phyloP scores from a whole-genome alignment of 2,113 vertebrate species.

The Alethe diademata region DNA sequence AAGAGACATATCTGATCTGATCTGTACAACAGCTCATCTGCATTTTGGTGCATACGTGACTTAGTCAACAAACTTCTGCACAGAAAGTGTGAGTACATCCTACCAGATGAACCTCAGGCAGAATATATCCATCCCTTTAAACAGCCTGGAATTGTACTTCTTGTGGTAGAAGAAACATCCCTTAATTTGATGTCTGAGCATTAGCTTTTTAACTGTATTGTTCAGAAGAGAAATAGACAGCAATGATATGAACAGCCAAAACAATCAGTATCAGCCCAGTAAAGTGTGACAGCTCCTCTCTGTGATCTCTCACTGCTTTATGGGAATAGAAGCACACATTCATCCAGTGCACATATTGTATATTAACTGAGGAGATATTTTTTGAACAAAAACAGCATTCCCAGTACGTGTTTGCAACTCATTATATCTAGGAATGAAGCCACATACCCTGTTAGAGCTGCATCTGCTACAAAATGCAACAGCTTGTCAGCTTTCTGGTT shows the following conservation, averaged over 20 bases:
- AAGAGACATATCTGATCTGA: not conserved
- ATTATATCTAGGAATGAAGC: conserved; percentile 43
- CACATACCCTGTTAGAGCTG: conserved; percentile 33
- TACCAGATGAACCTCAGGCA: not conserved
- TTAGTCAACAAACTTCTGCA: not conserved
- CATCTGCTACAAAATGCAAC: conserved; percentile 53
- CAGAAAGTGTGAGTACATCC: not conserved
- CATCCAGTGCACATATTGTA: conserved; percentile 35
- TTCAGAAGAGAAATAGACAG: not conserved
- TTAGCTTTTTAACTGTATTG: not conserved
- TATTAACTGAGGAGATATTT: conserved; percentile 41
- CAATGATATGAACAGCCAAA: not conserved
- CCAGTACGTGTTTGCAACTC: conserved; percentile 15
- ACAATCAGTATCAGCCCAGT: conserved; percentile 11
- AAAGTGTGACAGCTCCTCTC: conserved; percentile 42
- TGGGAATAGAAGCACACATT: conserved; percentile 15
- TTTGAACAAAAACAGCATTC: conserved; percentile 43
- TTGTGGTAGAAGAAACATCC: not conserved
- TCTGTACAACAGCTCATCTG: not conserved
- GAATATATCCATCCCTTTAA: not conserved
- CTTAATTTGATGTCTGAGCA: not conserved
- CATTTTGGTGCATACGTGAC: not conserved
- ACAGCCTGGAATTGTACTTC: not conserved
- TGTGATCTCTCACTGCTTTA: conserved; percentile 18
- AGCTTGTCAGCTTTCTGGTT: conserved; percentile 53